A percentile compares a stretch with the other conserved stretches of the same genome.
Evolutionary conservation across 2,797 vertebrate species (phyloP).

Genomic region (Sebastes iracundus): DNA sequence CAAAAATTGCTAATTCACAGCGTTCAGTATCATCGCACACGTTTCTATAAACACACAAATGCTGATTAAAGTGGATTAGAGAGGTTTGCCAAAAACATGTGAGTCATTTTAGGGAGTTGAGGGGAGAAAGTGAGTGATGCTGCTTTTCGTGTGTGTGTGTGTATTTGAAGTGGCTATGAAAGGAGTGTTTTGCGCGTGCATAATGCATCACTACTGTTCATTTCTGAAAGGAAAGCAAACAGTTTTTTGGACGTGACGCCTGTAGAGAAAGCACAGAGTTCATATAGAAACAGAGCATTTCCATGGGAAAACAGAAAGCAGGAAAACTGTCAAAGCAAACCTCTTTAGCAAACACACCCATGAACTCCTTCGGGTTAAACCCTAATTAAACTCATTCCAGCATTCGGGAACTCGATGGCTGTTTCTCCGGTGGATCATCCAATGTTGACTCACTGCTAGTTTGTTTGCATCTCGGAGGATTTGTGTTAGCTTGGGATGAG

Average conservation of each 20-base stretch:
- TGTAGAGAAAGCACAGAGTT: neutral
- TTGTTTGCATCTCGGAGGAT: constrained; percentile 28
- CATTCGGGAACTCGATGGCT: neutral
- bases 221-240: constrained; percentile 16
- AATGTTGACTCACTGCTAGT: constrained; percentile 22
- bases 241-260: neutral
- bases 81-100: neutral
- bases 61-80: constrained; percentile 14
- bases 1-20: neutral
- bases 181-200: neutral
- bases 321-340: constrained; percentile 24
- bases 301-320: constrained; percentile 30
- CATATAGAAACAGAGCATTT: constrained; percentile 7
- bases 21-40: neutral
- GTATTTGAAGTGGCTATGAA: neutral
- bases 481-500: neutral
- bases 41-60: neutral
- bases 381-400: constrained; percentile 21
- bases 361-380: constrained; percentile 22
- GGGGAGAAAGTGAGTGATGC: constrained; percentile 11
- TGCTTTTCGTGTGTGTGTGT: neutral
- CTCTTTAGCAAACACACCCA: neutral
- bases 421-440: constrained; percentile 23
- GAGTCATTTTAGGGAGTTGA: constrained; percentile 26
- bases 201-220: constrained; percentile 12